Evolutionary conservation across 2,113 vertebrate genomes (phyloP), one percentile per base, ranked within the genome.

Genomic region (Upupa epops): DNA sequence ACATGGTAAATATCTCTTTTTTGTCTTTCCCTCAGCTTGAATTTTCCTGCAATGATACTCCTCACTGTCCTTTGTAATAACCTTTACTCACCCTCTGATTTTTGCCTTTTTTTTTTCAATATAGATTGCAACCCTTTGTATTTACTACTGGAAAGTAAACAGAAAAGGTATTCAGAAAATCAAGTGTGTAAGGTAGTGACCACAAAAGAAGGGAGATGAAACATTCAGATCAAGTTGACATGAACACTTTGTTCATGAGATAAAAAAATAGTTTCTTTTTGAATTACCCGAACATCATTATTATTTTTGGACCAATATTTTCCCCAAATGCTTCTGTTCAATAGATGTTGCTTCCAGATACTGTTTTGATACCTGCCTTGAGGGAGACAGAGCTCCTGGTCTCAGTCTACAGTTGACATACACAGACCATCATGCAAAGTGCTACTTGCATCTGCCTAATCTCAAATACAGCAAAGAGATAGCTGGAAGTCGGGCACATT

Each of bases 271-370:
- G n/a, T n/a, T n/a, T n/a, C n/a, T n/a, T n/a, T n/a, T n/a, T n/a
- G n/a, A n/a, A n/a, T n/a, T n/a, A n/a, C n/a, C n/a, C n/a, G n/a
- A n/a, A n/a, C n/a, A n/a, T n/a, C n/a, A 12, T 7, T 34, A 3
- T 31, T 0, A 25, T 6, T 58, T 56, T 58, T 26, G 1, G 22
- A 36, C 12, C 2, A 4, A 0, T 25, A 48, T 68, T 78, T 61
- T 40, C 15, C 42, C 48, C 8, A 49, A 59, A 51, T 31, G 26
- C 15, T 81, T 54, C 20, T 9, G 42, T 49, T 71, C 32, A 61
- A 52, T 4, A 37, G 13, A 37, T 46, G 54, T 29, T 88, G 14
- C 42, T 61, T 79, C 22, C 49, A 68, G 13, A 45, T 37, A 29
- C 13, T 34, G 13, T 24, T 36, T 60, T 26, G 48, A 3, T 48